phyloP scores from a whole-genome alignment of 2,113 vertebrate genomes.

The Muntiacus reevesi region DNA sequence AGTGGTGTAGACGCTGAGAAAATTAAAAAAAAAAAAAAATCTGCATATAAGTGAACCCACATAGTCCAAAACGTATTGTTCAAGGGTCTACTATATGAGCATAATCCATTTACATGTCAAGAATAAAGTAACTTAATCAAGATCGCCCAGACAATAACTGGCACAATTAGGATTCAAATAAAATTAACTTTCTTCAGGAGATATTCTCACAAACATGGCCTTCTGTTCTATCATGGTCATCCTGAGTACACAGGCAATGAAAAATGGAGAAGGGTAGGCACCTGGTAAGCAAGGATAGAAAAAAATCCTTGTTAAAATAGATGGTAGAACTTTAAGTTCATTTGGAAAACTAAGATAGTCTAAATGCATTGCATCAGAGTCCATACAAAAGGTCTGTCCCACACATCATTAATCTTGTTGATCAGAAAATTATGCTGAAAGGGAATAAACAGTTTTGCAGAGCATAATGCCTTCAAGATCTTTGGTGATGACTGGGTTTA shows the following conservation, averaged over 20 bases:
- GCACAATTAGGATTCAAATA: not conserved
- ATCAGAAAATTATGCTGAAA: not conserved
- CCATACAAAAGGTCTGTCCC: not conserved
- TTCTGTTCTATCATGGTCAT: not conserved
- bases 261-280: rapidly evolving
- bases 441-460: not conserved
- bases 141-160: rapidly evolving
- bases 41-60: not conserved
- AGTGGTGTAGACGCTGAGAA: not conserved
- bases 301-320: not conserved
- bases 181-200: not conserved
- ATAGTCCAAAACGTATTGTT: not conserved
- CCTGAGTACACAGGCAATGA: not conserved
- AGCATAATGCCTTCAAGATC: not conserved
- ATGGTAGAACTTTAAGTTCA: not conserved
- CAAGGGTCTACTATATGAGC: not conserved
- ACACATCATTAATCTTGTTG: too few species aligned
- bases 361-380: not conserved
- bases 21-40: not conserved
- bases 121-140: not conserved
- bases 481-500: not conserved
- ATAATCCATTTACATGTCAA: not conserved
- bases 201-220: not conserved
- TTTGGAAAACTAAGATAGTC: not conserved
- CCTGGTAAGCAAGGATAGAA: rapidly evolving